Evolutionary conservation across 2,888 invertebrate species (phyloP), one percentile per base, ranked within the genome.

Genomic region (Rhyacophila evoluta): DNA sequence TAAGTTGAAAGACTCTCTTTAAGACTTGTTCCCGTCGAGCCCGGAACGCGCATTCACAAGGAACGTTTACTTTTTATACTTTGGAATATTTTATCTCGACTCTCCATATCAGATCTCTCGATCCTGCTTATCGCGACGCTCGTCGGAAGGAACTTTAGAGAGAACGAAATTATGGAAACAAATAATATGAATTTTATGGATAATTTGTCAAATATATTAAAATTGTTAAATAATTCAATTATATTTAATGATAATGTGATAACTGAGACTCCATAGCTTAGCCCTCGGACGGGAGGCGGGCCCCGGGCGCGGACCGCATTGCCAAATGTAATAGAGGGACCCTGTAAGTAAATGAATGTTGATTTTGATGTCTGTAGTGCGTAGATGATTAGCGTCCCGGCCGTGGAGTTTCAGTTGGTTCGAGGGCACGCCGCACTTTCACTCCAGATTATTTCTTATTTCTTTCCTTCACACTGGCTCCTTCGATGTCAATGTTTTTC

Each of bases 211-310:
- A 88, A 89, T 89, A 89, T 90, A 89, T 89, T 89, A 89, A 78
- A 79, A 74, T 89, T 89, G 89, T 90, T 90, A 90, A 89, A 88
- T 89, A 88, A 87, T 89, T 89, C 87, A 89, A 88, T 87, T 89
- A 89, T 89, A 89, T 89, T 80, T 77, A 79, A 79, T 76, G 72
- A 87, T 84, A 85, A 86, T 81, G 85, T 86, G 85, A 86, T 86
- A 85, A 87, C 87, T 87, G 85, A 79, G 77, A 75, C 75, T 75
- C 76, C 76, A 38, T 73, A 72, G 78, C 72, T 67, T 25, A 74
- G 73, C 75, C 73, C 75, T 70, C 33, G 68, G 67, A 67, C 77
- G 28, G 25, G 69, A 72, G 77, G 75, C 55, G 55, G 55, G 55
- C 55, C 37, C 55, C 37, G 37, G 36, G 25, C 19, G 72, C 37